A percentile compares a stretch with the other conserved stretches of the same genome.
Evolutionary conservation across 35 echinoderm and acorn worm genomes (phyloP).

Genomic region (Antedon bifida): DNA sequence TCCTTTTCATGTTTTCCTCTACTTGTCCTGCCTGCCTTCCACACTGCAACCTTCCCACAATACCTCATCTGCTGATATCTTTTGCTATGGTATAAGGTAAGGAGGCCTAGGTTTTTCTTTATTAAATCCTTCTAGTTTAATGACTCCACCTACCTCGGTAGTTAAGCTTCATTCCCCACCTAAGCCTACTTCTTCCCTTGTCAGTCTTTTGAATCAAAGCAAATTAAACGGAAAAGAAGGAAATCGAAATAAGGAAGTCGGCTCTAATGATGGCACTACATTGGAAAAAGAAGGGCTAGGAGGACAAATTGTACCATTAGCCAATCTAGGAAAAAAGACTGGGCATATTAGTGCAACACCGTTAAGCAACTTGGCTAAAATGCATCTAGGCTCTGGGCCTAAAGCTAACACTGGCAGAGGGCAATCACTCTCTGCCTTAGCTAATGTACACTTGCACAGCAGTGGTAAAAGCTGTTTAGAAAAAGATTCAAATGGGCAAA

Average conservation of each 20-base stretch:
- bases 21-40: background rate
- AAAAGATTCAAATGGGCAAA: background rate
- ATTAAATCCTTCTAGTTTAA: background rate
- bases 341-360: background rate
- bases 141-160: background rate
- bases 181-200: background rate
- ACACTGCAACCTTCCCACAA: background rate
- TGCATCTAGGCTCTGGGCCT: background rate
- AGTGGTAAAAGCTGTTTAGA: background rate
- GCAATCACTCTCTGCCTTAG: background rate
- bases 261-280: background rate
- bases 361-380: background rate
- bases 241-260: background rate
- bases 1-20: slow-evolving; percentile 11
- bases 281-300: background rate
- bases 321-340: background rate
- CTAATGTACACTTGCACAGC: background rate
- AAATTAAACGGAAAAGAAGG: too few species aligned
- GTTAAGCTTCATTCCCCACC: background rate
- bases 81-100: slow-evolving; percentile 14
- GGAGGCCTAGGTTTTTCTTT: background rate
- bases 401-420: background rate
- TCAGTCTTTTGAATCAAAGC: too few species aligned
- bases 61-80: background rate
- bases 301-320: background rate